Base-by-base conservation (phyloP, 2,888 invertebrate genomes). In the Sepioteuthis lessoniana region DNA sequence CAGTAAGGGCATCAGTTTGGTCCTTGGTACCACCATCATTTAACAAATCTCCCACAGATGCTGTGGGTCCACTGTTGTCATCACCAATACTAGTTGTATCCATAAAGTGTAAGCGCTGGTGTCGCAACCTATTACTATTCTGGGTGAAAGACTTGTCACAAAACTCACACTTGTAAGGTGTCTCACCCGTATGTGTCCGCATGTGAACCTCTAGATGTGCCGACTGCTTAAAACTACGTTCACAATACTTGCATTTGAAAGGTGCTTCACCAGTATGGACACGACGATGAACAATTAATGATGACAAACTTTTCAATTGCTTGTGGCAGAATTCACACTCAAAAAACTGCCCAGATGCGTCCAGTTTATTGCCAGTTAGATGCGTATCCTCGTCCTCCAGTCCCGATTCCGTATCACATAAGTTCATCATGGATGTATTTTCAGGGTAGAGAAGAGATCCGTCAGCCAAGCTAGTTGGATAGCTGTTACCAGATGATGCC, bases 101-200 rank as follows among this genome's bases (percentile, higher is more conserved):
- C 46, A 92, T 92, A 42, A 92, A 47, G 31, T 92, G 92, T 13
- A 92, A 46, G 46, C 92, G 42, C 35, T 92, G 46, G 47, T 92
- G 92, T 4, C 92, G 92, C 31, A 47, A 47, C 46, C 47, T 92
- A 47, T 92, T 92, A 46, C 92, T 92, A 31, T 92, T 92, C n/a
- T 92, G 92, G n/a, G 92, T 47, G 92, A 92, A 92, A 8, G 92
- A 42, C 47, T 92, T 92, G 92, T 92, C 92, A n/a, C 92, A 92
- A n/a, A 92, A 92, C 3, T 42, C 47, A 92, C 92, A 92, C 35
- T 92, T 92, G 21, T 92, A 92, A 28, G 92, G 92, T 13, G 92
- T 92, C 28, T 92, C 92, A 1, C 92, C 92, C 35, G 92, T 92
- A 46, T 92, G 92, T 47, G 92, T 92, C 19, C 92, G 42, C 92